Percentiles rank a stretch among this genome's conserved stretches.
Evolutionary conservation across 2,888 invertebrate species (phyloP).

Genomic region (Thecocarcelia acutangulata): DNA sequence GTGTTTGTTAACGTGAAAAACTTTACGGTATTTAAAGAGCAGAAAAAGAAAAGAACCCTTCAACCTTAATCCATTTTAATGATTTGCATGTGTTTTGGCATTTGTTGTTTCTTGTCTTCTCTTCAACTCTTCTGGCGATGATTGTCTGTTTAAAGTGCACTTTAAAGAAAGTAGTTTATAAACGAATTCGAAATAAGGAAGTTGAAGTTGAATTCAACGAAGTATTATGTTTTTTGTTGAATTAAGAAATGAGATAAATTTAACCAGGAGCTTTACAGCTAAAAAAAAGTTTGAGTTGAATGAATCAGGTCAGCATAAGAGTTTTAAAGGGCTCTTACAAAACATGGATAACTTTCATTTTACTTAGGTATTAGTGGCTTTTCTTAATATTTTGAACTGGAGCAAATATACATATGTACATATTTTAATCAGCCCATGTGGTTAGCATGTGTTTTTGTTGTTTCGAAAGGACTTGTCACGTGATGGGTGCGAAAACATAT

Average conservation of each 20-base stretch:
- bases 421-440: too few relatives aligned
- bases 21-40: conserved; percentile 38
- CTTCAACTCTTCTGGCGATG: neutral
- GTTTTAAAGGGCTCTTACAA: too few relatives aligned
- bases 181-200: conserved; percentile 14
- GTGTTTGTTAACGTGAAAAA: conserved; percentile 33
- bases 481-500: too few relatives aligned
- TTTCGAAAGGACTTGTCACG: too few relatives aligned
- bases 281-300: too few relatives aligned
- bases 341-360: too few relatives aligned
- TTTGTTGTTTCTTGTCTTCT: neutral
- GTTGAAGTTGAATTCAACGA: neutral
- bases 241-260: neutral
- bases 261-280: too few relatives aligned
- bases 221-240: neutral
- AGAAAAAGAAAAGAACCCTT: conserved; percentile 15
- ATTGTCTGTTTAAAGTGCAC: conserved; percentile 1
- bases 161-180: conserved; percentile 10
- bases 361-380: too few relatives aligned
- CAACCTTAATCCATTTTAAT: conserved; percentile 64
- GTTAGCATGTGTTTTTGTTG: too few relatives aligned
- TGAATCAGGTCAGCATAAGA: too few relatives aligned
- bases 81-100: conserved; percentile 37
- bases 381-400: too few relatives aligned
- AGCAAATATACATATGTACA: too few relatives aligned